phyloP scores from a whole-genome alignment of 2,797 vertebrate species.

The Simalia tracyae region DNA sequence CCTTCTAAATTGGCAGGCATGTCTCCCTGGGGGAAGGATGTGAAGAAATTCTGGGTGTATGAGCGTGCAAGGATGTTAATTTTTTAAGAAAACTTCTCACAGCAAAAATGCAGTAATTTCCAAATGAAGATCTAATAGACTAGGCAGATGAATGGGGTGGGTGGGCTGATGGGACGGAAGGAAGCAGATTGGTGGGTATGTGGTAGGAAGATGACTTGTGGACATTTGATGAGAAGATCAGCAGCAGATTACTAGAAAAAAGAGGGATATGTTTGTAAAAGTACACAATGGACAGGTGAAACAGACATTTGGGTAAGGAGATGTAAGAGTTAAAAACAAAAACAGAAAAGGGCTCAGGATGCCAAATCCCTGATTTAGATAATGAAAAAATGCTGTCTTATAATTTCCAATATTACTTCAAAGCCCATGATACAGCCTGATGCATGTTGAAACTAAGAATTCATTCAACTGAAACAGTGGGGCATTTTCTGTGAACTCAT shows the following conservation, averaged over 20 bases:
- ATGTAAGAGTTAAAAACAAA: background rate
- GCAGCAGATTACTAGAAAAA: background rate
- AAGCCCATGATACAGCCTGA: background rate
- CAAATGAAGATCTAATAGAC: background rate
- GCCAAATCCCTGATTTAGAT: background rate
- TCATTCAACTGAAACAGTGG: background rate
- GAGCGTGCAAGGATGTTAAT: background rate
- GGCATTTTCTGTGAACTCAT: background rate
- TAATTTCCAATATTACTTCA: background rate
- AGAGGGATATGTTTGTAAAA: background rate
- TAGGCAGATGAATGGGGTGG: background rate
- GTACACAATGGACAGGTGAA: background rate
- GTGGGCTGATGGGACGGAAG: background rate
- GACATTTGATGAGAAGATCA: background rate
- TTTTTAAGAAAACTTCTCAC: background rate
- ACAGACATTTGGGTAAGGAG: background rate
- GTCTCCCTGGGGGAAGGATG: background rate
- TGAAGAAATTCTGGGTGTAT: background rate
- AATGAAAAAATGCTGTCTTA: background rate
- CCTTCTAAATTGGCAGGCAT: background rate
- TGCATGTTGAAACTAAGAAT: background rate
- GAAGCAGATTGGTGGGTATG: background rate
- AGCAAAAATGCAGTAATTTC: background rate
- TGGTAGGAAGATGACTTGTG: background rate
- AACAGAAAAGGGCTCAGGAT: background rate